Percentiles rank a stretch among this genome's conserved stretches.
phyloP scores from a whole-genome alignment of 92 coral and sea anemone genomes.

The Umimayanthus chanpuru region DNA sequence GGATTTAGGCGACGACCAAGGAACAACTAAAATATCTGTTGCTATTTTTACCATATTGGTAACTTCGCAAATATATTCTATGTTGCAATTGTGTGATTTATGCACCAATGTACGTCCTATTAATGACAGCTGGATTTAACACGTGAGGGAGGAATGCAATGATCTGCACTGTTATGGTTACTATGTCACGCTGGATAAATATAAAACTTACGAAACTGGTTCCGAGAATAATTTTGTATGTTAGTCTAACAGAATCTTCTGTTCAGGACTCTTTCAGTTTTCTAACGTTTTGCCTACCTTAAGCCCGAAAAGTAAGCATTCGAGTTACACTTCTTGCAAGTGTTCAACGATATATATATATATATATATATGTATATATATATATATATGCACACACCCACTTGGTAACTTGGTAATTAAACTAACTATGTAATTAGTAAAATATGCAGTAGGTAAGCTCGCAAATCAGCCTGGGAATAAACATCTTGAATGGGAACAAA shows the following conservation, averaged over 20 bases:
- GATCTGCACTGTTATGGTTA: too few species aligned
- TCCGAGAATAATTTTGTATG: neutral
- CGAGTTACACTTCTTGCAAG: neutral
- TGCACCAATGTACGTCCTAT: neutral
- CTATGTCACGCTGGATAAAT: neutral
- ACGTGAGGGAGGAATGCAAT: neutral
- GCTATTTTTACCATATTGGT: neutral
- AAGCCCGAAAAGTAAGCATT: too few species aligned
- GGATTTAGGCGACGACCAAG: neutral
- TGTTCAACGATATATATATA: too few species aligned
- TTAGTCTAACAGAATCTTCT: neutral
- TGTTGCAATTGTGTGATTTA: neutral
- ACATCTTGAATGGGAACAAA: neutral
- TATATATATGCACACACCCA: too few species aligned
- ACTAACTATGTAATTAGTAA: neutral
- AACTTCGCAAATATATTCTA: neutral
- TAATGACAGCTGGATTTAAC: neutral
- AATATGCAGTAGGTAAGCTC: neutral
- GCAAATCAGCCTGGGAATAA: neutral
- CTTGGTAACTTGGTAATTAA: too few species aligned
- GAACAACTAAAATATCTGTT: neutral
- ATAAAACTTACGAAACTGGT: neutral
- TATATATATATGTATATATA: too few species aligned
- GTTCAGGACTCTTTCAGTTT: neutral
- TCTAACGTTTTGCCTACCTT: neutral